Evolutionary conservation across 2,113 vertebrate genomes (phyloP).

Genomic region (Zootoca vivipara): DNA sequence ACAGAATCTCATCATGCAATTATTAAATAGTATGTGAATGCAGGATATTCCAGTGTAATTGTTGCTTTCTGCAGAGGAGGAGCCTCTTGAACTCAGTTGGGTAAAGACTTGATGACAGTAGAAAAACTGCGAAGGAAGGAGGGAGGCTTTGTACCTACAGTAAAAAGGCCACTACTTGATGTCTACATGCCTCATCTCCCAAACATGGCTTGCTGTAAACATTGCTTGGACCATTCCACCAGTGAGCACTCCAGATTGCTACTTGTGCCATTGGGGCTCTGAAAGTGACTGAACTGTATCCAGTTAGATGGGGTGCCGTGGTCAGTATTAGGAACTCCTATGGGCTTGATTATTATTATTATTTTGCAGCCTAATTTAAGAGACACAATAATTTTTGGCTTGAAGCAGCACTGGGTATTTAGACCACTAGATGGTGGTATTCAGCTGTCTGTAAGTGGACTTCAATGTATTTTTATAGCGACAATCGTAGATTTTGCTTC

Average conservation of each 20-base stretch:
- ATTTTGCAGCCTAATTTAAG: no score
- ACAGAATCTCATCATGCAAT: neutral
- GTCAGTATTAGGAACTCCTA: neutral
- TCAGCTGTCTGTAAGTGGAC: conserved; percentile 21
- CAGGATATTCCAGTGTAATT: neutral
- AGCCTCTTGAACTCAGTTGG: neutral
- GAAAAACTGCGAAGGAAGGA: neutral
- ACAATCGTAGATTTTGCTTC: neutral
- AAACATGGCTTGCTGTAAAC: neutral
- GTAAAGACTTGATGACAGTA: neutral
- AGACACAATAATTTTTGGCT: neutral
- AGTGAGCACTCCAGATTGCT: neutral
- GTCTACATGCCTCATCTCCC: neutral
- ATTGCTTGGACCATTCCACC: neutral
- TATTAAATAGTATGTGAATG: neutral
- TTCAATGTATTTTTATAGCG: neutral
- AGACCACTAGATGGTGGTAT: conserved; percentile 67
- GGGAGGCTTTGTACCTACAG: neutral
- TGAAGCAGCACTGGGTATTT: accelerated
- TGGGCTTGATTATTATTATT: neutral
- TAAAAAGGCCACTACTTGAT: neutral
- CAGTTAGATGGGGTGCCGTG: neutral
- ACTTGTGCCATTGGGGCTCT: neutral
- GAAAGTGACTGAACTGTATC: neutral
- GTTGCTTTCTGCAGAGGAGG: neutral